Evolutionary conservation across 2,888 invertebrate genomes (phyloP), one percentile per base, ranked within the genome.

Genomic region (Apamea monoglypha): DNA sequence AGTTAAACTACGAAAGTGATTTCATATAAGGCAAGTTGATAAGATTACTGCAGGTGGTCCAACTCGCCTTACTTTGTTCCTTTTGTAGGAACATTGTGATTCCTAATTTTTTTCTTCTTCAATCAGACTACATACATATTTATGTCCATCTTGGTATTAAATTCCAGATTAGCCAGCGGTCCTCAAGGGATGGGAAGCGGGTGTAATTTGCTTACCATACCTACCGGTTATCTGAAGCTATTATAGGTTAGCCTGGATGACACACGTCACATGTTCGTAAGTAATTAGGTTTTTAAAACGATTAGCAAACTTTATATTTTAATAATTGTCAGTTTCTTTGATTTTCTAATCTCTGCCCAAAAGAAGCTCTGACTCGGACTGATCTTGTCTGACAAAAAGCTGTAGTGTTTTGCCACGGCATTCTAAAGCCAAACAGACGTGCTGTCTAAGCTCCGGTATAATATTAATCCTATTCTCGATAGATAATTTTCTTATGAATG

Each of bases 401-500:
- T n/a, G 12, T 32, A 44, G 2, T 21, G 25, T 32, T 67, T 21
- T 36, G 4, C 21, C 14, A 32, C 14, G 18, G 14, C 25, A 16
- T 76, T 63, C 36, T 53, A 44, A 64, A 77, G 29, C 8, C 21
- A 32, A 76, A 47, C 5, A 78, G n/a, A 77, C 32, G 16, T 25
- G n/a, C 32, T 67, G 47, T 78, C 56, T 59, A 36, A 32, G 25
- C 56, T 78, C 36, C 18, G 53, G 50, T 68, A 50, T 32, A 59
- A 50, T 61, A 61, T 67, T 36, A 78, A 79, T 40, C 50, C 32
- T 77, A 47, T 74, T 61, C 25, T 53, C 21, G 25, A 67, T 56
- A 21, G 14, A 66, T 53, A 6, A 70, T 56, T 56, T n/a, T 74
- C 36, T 72, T 80, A 74, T 75, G 29, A 75, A 72, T 75, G 71